A percentile compares a stretch with the other conserved stretches of the same genome.
These are phyloP conservation scores for Ataeniobius toweri DNA, from an alignment of 2,797 vertebrate genomes.

Conservation along the genomic window DNA sequence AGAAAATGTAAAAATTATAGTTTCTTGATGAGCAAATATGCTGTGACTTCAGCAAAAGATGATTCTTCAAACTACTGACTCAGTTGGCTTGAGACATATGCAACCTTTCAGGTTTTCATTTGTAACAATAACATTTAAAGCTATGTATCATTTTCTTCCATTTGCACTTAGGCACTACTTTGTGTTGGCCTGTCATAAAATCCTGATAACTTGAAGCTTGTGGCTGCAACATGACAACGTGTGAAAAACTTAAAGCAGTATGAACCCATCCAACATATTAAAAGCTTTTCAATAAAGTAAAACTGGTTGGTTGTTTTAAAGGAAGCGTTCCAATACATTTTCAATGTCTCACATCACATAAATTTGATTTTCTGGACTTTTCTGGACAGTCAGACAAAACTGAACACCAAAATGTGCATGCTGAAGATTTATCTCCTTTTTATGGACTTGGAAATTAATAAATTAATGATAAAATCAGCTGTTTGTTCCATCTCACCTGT, in stretches of 20 bases:
- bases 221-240: background rate
- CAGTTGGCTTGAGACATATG: background rate
- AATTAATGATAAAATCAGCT: background rate
- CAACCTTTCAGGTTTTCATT: background rate
- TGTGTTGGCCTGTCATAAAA: background rate
- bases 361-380: background rate
- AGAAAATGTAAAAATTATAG: background rate
- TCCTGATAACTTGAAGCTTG: background rate
- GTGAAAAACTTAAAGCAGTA: background rate
- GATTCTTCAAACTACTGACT: background rate
- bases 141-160: background rate
- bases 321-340: background rate
- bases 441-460: background rate
- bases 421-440: conserved; percentile 3
- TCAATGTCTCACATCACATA: background rate
- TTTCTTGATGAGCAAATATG: background rate
- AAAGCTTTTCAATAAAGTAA: background rate
- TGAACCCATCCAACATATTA: background rate
- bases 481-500: conserved; percentile 44
- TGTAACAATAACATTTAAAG: too few relatives aligned
- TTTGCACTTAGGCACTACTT: background rate
- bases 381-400: background rate
- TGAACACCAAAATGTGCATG: background rate
- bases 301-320: too few relatives aligned
- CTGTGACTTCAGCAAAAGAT: background rate